phyloP scores from a whole-genome alignment of 2,113 vertebrate genomes.

The Xiphophorus hellerii region DNA sequence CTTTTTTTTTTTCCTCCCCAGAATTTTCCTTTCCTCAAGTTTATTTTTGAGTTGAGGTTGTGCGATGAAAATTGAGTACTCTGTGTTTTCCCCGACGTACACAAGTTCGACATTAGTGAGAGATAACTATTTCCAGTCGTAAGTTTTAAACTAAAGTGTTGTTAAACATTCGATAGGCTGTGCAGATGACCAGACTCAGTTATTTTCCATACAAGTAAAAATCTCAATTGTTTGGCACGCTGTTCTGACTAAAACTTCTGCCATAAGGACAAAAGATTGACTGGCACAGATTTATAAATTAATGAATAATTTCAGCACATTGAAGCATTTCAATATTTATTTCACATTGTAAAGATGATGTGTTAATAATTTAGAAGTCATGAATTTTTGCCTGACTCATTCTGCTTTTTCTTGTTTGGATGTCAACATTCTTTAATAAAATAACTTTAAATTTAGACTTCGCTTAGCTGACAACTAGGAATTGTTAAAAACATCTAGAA shows the following conservation, averaged over 20 bases:
- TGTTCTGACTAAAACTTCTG: background rate
- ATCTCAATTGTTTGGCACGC: background rate
- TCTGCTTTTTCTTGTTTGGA: background rate
- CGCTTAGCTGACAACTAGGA: background rate
- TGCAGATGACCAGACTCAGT: background rate
- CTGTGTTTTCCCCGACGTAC: no score
- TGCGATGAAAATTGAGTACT: no score
- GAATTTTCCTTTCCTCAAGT: no score
- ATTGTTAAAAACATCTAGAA: background rate
- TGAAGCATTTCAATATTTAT: background rate
- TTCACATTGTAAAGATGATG: background rate
- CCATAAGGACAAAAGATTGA: background rate
- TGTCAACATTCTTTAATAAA: background rate
- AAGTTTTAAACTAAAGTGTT: background rate
- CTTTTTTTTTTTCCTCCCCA: background rate
- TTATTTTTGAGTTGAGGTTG: no score
- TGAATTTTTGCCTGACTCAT: background rate
- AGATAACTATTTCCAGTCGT: background rate
- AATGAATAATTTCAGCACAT: background rate
- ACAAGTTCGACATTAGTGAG: background rate
- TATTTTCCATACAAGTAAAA: background rate
- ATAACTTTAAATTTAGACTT: no score
- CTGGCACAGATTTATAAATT: background rate
- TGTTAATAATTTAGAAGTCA: background rate
- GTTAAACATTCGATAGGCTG: background rate